Base-by-base conservation (phyloP, 2,797 vertebrate genomes). In the Dallia pectoralis region DNA sequence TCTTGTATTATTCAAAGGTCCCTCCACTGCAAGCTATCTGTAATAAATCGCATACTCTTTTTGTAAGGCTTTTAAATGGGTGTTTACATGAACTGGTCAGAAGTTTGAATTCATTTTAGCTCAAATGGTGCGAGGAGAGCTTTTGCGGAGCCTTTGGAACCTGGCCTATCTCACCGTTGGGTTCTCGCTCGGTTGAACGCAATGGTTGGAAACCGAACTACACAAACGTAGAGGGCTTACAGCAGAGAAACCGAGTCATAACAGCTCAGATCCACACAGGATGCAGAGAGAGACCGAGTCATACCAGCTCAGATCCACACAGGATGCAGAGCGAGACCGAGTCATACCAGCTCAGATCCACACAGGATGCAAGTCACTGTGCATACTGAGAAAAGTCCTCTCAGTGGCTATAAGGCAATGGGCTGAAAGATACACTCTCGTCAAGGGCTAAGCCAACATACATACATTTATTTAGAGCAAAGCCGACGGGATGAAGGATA, bases 61-160 rank as follows among this genome's bases (percentile, higher is more conserved):
- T 74, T 75, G 74, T 82, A 70, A 73, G 77, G 78, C 22, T 59
- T 87, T 76, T 89, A 91, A 76, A 70, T 70, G 69, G 66, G 33
- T 77, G 71, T 92, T 91, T 91, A 86, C 79, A 86, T 89, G 88
- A 91, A 91, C 89, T 87, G 90, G 87, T 91, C 88, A 89, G 69
- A 27, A 69, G 76, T 78, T 86, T 83, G 74, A 85, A 83, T 83
- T 85, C 79, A 11, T 73, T 69, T 72, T 78, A 81, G 83, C 78
- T 72, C 80, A 83, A 90, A 89, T 89, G 89, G 82, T 76, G 86
- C 86, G 69, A 84, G 81, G 77, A 81, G 78, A 44, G 49, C 70
- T 67, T 25, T 47, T 70, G 47, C 67, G n/a, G 18, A 53, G 71
- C 44, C 74, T 62, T 82, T 89, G 86, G 86, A 89, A 69, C 62